Evolutionary conservation across 2,797 vertebrate species (phyloP).

Genomic region (Urophycis tenuis): DNA sequence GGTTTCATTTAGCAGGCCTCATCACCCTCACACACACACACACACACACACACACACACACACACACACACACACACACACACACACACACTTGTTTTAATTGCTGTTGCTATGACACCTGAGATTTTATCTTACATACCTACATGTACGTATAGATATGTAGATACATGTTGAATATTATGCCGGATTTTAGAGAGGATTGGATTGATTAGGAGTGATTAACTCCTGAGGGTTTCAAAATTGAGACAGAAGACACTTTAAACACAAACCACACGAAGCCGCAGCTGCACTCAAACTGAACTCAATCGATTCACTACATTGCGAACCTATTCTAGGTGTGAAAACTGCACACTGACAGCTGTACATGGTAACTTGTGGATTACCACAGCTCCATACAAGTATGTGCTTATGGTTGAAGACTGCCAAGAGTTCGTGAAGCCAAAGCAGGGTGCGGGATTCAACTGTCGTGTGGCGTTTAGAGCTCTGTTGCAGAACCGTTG

Average conservation of each 20-base stretch:
- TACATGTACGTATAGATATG: no score
- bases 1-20: not conserved
- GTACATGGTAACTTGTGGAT: not conserved
- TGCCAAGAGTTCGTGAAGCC: not conserved
- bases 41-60: slow-evolving; percentile 1
- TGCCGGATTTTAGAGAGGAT: no score
- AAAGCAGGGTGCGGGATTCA: slow-evolving; percentile 32
- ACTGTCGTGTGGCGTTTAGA: slow-evolving; percentile 42
- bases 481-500: slow-evolving; percentile 50
- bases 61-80: slow-evolving; percentile 4
- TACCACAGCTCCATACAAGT: not conserved
- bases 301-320: not conserved
- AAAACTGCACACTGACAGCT: not conserved
- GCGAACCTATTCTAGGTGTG: not conserved
- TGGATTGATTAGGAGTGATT: no score
- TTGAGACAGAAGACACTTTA: no score
- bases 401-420: no score
- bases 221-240: no score
- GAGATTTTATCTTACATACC: no score
- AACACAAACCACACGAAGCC: no score
- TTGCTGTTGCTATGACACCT: no score
- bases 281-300: not conserved
- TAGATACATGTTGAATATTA: no score
- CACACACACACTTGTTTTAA: not conserved
- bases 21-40: not conserved